Conservation (phyloP, 2,797 vertebrate species). For the Enteromius fasciolatus region DNA sequence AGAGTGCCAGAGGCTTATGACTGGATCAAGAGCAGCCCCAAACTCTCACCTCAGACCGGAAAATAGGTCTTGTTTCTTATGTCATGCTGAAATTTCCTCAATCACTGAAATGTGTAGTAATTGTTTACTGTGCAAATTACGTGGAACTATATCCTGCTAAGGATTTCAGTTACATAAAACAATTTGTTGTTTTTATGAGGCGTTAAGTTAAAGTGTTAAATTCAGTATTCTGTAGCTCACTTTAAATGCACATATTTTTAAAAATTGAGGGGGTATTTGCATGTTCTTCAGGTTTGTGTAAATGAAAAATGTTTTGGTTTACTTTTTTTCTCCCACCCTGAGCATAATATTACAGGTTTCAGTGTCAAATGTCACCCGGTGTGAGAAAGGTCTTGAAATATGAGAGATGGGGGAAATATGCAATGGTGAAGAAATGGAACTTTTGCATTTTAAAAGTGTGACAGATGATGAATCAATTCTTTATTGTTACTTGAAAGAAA, state of each 20-base stretch:
- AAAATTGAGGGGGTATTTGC: not conserved
- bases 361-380: slow-evolving; percentile 21
- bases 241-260: not conserved
- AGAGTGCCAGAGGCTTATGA: slow-evolving; percentile 36
- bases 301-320: slow-evolving; percentile 1
- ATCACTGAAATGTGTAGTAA: not conserved
- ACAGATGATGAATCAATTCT: slow-evolving; percentile 7
- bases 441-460: slow-evolving; percentile 12
- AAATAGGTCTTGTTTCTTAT: not conserved
- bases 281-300: not conserved
- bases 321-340: not conserved
- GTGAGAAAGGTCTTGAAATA: slow-evolving; percentile 11
- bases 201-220: not conserved
- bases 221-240: not conserved
- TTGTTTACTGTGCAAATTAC: not conserved
- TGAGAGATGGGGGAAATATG: not conserved
- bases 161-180: not conserved
- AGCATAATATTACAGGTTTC: not conserved
- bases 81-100: not conserved
- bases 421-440: not conserved
- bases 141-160: too few relatives aligned
- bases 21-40: not conserved
- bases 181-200: not conserved
- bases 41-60: not conserved
- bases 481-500: slow-evolving; percentile 18